phyloP scores from a whole-genome alignment of 2,113 vertebrate genomes.

The Cettia cetti region DNA sequence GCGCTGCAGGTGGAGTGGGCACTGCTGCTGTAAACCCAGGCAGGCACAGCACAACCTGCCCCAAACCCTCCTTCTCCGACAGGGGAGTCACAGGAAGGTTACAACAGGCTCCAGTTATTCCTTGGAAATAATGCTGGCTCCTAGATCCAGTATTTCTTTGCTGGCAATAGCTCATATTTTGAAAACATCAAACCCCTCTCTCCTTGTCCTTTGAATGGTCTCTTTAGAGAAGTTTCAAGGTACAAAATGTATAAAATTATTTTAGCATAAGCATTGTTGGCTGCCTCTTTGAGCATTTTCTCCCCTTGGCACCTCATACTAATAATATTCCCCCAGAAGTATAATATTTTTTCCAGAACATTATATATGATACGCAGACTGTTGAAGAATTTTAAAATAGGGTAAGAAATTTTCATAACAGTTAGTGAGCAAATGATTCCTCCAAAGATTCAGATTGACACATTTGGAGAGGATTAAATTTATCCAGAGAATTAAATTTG shows the following conservation, averaged over 20 bases:
- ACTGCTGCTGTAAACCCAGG: fast-evolving
- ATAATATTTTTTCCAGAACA: not conserved
- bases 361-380: not conserved
- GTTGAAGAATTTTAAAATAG: constrained; percentile 30
- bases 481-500: constrained; percentile 44
- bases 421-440: constrained; percentile 6
- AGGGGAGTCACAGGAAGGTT: not conserved
- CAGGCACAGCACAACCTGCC: not conserved
- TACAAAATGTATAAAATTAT: not conserved
- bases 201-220: not conserved
- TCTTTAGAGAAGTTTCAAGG: not conserved
- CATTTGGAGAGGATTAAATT: constrained; percentile 27
- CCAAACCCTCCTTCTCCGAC: fast-evolving
- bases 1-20: fast-evolving
- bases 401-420: constrained; percentile 3
- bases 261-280: not conserved
- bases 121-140: not conserved
- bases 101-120: not conserved
- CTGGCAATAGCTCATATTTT: not conserved
- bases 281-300: not conserved
- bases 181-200: not conserved
- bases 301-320: not conserved
- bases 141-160: not conserved
- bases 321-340: not conserved
- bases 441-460: constrained; percentile 30